Percentiles rank a stretch among this genome's conserved stretches.
These are phyloP conservation scores for Hippopotamyrus pictus DNA, from an alignment of 2,797 vertebrate species.

Conservation along the genomic window DNA sequence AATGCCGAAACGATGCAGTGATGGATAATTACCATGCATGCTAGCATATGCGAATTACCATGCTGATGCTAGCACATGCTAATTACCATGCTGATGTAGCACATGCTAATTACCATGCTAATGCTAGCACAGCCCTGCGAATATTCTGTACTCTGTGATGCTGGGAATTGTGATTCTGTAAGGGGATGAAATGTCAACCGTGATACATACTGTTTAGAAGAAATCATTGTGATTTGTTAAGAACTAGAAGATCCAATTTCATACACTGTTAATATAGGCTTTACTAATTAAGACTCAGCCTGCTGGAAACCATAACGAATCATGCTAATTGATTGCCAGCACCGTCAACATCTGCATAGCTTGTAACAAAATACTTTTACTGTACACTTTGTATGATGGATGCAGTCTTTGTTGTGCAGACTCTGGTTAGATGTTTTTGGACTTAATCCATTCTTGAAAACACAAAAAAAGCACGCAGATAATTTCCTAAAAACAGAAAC, in stretches of 20 bases:
- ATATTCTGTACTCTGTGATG: neutral
- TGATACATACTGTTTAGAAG: neutral
- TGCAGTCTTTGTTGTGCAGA: neutral
- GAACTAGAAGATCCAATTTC: neutral
- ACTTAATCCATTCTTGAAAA: neutral
- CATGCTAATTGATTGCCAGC: constrained; percentile 24
- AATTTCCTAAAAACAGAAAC: constrained; percentile 7
- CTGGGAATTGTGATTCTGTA: neutral
- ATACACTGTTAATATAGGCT: neutral
- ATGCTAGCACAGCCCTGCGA: neutral
- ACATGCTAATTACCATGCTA: neutral
- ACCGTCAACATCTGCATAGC: constrained; percentile 11
- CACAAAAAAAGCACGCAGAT: neutral
- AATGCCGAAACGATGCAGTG: neutral
- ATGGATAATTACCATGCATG: neutral
- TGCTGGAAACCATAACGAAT: constrained; percentile 2
- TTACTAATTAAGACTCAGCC: neutral
- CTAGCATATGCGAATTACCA: neutral
- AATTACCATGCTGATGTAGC: neutral
- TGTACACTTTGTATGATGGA: neutral
- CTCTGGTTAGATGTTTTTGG: constrained; percentile 1
- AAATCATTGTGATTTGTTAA: neutral
- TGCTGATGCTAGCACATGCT: neutral
- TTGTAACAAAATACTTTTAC: constrained; percentile 24
- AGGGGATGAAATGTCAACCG: neutral